Evolutionary conservation across 2,797 vertebrate species (phyloP).

Genomic region (Sebastes jordani): DNA sequence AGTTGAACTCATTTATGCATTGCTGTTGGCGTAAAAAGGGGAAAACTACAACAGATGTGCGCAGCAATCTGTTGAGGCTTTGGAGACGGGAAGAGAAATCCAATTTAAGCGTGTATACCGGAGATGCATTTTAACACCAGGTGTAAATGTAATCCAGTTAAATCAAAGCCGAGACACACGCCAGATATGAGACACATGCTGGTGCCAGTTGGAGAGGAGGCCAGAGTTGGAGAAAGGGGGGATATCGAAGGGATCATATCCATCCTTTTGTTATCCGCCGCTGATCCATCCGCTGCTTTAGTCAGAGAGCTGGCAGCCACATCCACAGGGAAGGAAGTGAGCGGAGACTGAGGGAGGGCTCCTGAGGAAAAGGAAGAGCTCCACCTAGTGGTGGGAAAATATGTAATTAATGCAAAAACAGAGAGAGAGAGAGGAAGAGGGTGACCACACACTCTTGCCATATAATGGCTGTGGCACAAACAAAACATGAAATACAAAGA

Average conservation of each 20-base stretch:
- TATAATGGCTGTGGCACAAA: background rate
- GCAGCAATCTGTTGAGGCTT: constrained; percentile 51
- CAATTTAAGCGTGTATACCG: constrained; percentile 40
- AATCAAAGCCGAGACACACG: constrained; percentile 40
- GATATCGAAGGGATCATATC: constrained; percentile 60
- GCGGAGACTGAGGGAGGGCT: background rate
- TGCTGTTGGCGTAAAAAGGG: constrained; percentile 6
- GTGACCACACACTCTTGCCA: background rate
- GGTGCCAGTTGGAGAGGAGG: constrained; percentile 57
- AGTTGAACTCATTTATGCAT: constrained; percentile 28
- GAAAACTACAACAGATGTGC: constrained; percentile 56
- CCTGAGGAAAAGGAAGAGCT: constrained; percentile 62
- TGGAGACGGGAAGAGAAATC: constrained; percentile 31
- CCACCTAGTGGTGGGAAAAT: constrained; percentile 61
- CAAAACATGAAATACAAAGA: background rate
- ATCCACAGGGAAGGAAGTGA: constrained; percentile 8
- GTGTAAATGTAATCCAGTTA: constrained; percentile 64
- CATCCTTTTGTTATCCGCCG: constrained; percentile 62
- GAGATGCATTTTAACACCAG: constrained; percentile 62
- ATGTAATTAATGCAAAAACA: background rate
- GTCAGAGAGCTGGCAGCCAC: constrained; percentile 49
- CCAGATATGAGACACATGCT: constrained; percentile 56
- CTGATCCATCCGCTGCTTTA: constrained; percentile 61
- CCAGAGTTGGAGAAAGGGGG: constrained; percentile 29
- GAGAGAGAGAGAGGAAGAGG: background rate